Evolutionary conservation across 2,888 invertebrate genomes (phyloP), one percentile per base, ranked within the genome.

Genomic region (Dastarcus helophoroides): DNA sequence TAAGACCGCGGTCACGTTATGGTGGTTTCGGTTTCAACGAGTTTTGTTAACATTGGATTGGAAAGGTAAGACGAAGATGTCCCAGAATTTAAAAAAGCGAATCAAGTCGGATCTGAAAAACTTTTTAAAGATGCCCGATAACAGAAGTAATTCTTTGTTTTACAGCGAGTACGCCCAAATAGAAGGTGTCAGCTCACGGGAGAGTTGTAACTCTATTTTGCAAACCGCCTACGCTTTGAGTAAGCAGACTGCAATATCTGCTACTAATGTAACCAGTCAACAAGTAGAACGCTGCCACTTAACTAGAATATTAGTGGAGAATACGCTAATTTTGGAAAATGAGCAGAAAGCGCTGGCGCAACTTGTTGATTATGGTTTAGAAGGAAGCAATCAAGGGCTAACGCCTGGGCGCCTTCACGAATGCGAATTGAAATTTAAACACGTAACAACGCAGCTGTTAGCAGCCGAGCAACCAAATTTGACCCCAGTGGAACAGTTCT

Each of bases 1-100:
- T 41, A 54, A 62, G 38, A 67, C 65, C 2, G 65, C 71, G 4
- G 62, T 75, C 32, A 63, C 68, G n/a, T 44, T 75, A 5, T 68
- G 77, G 64, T 76, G 74, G 73, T 58, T 77, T 21, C 60, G 71
- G 34, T 73, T 76, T 43, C 70, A 75, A 49, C 62, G 73, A 14
- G 47, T 73, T 26, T 48, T 73, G 2, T 50, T 71, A 12, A 57
- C 62, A 33, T 46, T 72, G 4, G 60, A 64, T 32, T 67, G 65
- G 44, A 50, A 63, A 8, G 56, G 56, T 17, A 41, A 58, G 11
- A 51, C 63, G 21, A 70, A 68, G 45, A 53, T 64, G 40, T 50
- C 57, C 0, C 32, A 37, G 1, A 50, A 51, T 26, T 51, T 63
- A 12, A 60, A 57, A 26, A 71, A 69, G 43, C 63, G 62, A 40